Evolutionary conservation across 2,113 vertebrate genomes (phyloP), one percentile per base, ranked within the genome.

Genomic region (Phoenicopterus ruber): DNA sequence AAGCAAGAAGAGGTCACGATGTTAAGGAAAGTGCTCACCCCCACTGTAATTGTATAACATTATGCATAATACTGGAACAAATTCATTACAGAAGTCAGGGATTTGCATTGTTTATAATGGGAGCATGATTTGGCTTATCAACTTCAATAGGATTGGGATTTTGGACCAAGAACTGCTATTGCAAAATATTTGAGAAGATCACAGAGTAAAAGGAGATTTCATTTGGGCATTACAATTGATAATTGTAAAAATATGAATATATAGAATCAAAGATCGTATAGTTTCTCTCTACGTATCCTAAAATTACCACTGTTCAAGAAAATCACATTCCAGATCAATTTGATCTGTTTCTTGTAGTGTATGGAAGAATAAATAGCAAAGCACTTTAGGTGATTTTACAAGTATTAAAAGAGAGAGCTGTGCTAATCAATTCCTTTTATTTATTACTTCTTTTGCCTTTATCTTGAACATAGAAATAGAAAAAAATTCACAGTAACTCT

Each of bases 401-500:
- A 90, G 71, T 80, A 96, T 89, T 94, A 96, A 95, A 97, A 96
- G 74, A 87, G 62, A 92, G 79, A 97, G 63, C 47, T 97, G 91
- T 93, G 93, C 67, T 87, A 96, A 97, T 98, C 90, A 97, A 97
- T 98, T 97, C 58, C 77, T 97, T 98, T 97, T 95, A 96, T 97
- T 98, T 98, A 54, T 95, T 97, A 86, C 96, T 97, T 98, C 88
- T 96, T 97, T 96, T 97, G 87, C 94, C 93, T 98, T 94, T 97
- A 92, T 97, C 96, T 97, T 89, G 96, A 97, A 97, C 6, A 18
- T 36, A 97, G 95, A 97, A 97, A 94, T 66, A 98, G 94, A 98
- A 97, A 98, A 97, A 91, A 98, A 98, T 98, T 98, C 96, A 96
- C 50, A 96, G 92, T 50, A 97, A 96, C 93, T 96, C 44, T 97